These are phyloP conservation scores for Cariama cristata DNA, from an alignment of 2,113 vertebrate species.

Conservation along the genomic window DNA sequence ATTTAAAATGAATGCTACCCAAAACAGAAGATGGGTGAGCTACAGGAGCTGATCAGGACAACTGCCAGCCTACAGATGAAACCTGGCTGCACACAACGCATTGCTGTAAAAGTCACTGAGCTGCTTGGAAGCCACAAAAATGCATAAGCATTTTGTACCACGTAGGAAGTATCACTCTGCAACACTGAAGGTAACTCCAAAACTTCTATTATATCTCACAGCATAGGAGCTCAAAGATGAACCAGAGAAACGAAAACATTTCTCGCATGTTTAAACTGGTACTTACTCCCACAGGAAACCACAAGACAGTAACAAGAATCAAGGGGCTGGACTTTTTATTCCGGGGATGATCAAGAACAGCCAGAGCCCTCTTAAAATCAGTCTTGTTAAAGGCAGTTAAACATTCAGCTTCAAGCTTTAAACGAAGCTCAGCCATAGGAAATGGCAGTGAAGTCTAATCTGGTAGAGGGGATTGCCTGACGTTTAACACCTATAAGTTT, in stretches of 20 bases:
- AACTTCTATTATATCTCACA: background rate
- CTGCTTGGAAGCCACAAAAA: background rate
- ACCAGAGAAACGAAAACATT: background rate
- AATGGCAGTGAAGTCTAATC: background rate
- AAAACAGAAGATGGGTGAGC: background rate
- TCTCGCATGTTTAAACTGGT: background rate
- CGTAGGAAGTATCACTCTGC: background rate
- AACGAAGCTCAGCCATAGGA: background rate
- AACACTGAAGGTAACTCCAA: background rate
- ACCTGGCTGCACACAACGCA: background rate
- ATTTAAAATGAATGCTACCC: background rate
- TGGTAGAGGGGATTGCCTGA: background rate
- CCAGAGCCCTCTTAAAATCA: background rate
- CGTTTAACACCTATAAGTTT: background rate
- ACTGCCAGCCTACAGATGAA: background rate
- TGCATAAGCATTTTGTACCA: background rate
- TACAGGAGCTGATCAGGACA: background rate
- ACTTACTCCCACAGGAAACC: background rate
- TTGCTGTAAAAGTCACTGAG: rapidly evolving
- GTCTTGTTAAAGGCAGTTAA: background rate
- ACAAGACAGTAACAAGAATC: background rate
- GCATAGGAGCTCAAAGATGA: background rate
- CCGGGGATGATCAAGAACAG: background rate
- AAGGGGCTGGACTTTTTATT: background rate
- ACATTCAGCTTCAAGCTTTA: background rate